phyloP scores from a whole-genome alignment of 2,113 vertebrate species.

The Heteronetta atricapilla region DNA sequence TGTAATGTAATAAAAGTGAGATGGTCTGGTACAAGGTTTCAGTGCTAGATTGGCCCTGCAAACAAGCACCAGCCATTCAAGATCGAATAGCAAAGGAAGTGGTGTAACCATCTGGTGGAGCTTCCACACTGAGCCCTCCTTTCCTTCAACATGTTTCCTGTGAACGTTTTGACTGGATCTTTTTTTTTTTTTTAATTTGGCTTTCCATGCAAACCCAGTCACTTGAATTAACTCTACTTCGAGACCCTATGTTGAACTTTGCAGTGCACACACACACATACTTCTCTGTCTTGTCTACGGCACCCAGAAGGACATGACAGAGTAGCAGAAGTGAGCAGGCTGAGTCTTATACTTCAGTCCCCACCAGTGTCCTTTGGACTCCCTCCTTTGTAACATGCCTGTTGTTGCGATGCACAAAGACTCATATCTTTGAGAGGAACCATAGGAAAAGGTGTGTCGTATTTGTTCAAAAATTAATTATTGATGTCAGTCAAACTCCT shows the following conservation, averaged over 20 bases:
- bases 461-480: conserved; percentile 60
- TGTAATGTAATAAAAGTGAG: background rate
- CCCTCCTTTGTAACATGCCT: background rate
- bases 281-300: background rate
- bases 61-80: background rate
- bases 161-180: background rate
- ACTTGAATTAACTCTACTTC: background rate
- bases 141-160: background rate
- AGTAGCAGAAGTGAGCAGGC: background rate
- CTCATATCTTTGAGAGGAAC: background rate
- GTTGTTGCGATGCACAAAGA: background rate
- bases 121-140: background rate
- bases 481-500: conserved; percentile 41
- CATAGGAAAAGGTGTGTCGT: conserved; percentile 19
- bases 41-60: background rate
- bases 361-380: conserved; percentile 26
- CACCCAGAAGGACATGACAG: background rate
- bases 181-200: background rate
- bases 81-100: background rate
- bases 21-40: background rate
- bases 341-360: background rate
- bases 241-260: background rate
- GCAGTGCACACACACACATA: background rate
- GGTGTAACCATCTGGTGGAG: background rate
- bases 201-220: background rate